Evolutionary conservation across 2,888 invertebrate genomes (phyloP).

Genomic region (Tridacna gigas): DNA sequence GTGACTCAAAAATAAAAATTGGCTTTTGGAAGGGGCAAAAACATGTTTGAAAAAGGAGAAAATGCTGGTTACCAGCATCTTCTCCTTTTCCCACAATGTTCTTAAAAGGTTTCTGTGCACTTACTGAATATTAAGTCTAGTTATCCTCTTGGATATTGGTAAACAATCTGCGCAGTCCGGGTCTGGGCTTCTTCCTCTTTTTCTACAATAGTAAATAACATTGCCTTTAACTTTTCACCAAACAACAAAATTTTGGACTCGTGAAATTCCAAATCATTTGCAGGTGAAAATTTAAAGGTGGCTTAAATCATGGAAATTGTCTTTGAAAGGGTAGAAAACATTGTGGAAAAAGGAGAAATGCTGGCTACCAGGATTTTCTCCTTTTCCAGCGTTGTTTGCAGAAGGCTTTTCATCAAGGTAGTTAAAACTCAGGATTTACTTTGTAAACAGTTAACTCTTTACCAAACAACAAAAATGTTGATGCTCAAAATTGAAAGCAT

Average conservation of each 20-base stretch:
- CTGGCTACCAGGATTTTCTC: not conserved
- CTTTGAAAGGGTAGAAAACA: not conserved
- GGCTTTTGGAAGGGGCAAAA: no score
- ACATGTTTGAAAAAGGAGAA: no score
- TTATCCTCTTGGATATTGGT: conserved; percentile 95
- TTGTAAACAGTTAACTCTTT: no score
- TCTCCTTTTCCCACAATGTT: no score
- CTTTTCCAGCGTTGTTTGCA: no score
- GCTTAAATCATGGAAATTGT: not conserved
- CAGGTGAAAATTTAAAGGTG: not conserved
- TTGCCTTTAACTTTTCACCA: not conserved
- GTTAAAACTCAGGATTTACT: no score
- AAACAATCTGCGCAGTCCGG: conserved; percentile 90
- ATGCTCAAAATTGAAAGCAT: no score
- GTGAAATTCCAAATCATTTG: not conserved
- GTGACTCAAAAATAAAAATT: no score
- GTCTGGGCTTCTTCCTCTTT: conserved; percentile 62
- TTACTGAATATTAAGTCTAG: conserved; percentile 90
- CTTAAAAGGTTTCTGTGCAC: no score
- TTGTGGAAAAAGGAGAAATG: not conserved
- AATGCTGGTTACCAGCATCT: no score
- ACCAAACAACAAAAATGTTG: no score
- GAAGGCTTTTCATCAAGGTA: no score
- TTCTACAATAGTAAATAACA: conserved; percentile 40
- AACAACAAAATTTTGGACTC: not conserved